phyloP scores from a whole-genome alignment of 2,113 vertebrate species.

The Alligator mississippiensis region DNA sequence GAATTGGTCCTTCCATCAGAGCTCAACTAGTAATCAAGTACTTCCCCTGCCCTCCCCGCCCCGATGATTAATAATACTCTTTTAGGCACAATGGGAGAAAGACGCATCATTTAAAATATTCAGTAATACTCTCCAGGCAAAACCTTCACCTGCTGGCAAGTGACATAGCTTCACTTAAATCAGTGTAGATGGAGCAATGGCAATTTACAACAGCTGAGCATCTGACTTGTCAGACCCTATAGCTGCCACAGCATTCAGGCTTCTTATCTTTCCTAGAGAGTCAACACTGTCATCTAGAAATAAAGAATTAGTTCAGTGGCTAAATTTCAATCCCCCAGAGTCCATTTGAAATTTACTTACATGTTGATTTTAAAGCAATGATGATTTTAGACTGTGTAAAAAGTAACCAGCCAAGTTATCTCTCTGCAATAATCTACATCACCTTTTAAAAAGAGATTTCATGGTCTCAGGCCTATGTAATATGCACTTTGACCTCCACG shows the following conservation, averaged over 20 bases:
- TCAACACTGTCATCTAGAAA: background rate
- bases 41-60: too few relatives aligned
- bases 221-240: background rate
- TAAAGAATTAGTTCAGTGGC: background rate
- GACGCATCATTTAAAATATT: background rate
- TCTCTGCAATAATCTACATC: background rate
- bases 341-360: background rate
- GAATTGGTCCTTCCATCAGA: background rate
- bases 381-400: background rate
- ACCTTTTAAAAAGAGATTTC: background rate
- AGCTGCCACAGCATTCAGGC: background rate
- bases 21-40: background rate
- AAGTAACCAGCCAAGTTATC: background rate
- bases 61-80: background rate
- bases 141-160: accelerated
- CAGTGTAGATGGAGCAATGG: accelerated
- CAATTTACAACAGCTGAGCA: background rate
- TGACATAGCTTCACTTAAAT: background rate
- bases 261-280: background rate
- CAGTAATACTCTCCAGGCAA: background rate
- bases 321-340: background rate
- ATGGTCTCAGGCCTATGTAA: background rate
- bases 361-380: background rate
- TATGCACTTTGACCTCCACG: background rate
- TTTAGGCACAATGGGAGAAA: background rate